phyloP scores from a whole-genome alignment of 1,140 invertebrate genomes.

The Conopomorpha cramerella region DNA sequence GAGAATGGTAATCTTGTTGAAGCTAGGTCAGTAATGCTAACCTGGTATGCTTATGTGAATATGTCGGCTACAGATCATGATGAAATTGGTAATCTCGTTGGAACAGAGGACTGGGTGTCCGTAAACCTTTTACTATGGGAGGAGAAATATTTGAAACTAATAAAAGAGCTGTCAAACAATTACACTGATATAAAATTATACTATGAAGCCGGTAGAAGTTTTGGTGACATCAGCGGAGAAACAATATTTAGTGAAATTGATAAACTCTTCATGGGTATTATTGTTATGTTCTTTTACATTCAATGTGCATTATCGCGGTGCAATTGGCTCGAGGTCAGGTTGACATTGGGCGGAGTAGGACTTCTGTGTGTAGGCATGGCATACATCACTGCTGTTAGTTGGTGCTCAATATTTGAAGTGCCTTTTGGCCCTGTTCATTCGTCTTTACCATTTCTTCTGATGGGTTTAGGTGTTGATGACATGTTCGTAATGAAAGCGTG shows the following conservation, averaged over 20 bases:
- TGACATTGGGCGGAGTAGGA: constrained; percentile 69
- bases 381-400: constrained; percentile 72
- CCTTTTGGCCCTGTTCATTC: constrained; percentile 82
- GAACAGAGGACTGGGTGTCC: constrained; percentile 76
- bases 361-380: constrained; percentile 76
- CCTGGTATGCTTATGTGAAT: constrained; percentile 70
- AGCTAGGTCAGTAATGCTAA: constrained; percentile 66
- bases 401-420: constrained; percentile 75
- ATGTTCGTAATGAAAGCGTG: constrained; percentile 82
- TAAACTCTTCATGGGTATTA: constrained; percentile 69
- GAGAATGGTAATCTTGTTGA: constrained; percentile 64
- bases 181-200: constrained; percentile 49
- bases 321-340: constrained; percentile 75
- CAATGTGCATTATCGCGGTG: constrained; percentile 73
- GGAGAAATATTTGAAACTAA: constrained; percentile 60
- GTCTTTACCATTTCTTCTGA: constrained; percentile 78
- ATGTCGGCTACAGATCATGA: constrained; percentile 68
- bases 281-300: constrained; percentile 76
- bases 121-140: constrained; percentile 70
- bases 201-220: constrained; percentile 72
- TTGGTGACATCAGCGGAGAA: constrained; percentile 70
- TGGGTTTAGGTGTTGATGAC: constrained; percentile 82
- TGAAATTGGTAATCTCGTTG: constrained; percentile 69
- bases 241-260: constrained; percentile 75
- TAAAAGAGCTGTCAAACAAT: constrained; percentile 40